Percentiles rank a stretch among this genome's conserved stretches.
These are phyloP conservation scores for Zosterops hypoxanthus DNA, from an alignment of 2,113 vertebrate species.

Conservation along the genomic window DNA sequence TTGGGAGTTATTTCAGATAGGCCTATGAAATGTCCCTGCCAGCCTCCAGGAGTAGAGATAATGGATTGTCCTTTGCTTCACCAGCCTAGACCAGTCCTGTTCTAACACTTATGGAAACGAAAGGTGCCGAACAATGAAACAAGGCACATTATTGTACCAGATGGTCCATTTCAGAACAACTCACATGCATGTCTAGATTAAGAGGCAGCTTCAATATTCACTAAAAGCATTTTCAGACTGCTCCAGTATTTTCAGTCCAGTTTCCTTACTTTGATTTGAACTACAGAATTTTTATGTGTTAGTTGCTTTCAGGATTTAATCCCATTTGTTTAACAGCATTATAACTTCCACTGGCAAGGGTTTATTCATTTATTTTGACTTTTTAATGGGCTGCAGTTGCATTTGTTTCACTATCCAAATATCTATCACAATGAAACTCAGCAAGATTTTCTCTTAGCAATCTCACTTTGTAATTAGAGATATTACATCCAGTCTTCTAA, in stretches of 20 bases:
- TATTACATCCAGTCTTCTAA: neutral
- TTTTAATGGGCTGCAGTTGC: neutral
- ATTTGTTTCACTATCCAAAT: slow-evolving; percentile 27
- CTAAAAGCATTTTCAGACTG: neutral
- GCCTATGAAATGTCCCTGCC: neutral
- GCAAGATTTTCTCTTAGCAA: neutral
- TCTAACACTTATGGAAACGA: neutral
- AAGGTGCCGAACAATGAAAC: neutral
- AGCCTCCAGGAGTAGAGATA: neutral
- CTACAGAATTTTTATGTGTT: neutral
- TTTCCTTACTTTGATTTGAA: slow-evolving; percentile 8
- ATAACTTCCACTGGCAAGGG: neutral
- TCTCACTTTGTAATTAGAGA: slow-evolving; percentile 30
- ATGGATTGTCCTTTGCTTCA: neutral
- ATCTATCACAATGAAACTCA: slow-evolving; percentile 27
- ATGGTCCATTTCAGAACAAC: neutral
- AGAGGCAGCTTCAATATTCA: neutral
- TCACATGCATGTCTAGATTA: neutral
- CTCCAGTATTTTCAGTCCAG: neutral
- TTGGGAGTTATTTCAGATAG: neutral
- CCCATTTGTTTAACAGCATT: slow-evolving; percentile 20
- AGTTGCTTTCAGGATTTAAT: slow-evolving; percentile 6
- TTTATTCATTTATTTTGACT: slow-evolving; percentile 42
- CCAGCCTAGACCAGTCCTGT: neutral
- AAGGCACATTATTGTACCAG: neutral